phyloP scores from a whole-genome alignment of 2,797 vertebrate genomes.

The Enteromius unitaeniatus region DNA sequence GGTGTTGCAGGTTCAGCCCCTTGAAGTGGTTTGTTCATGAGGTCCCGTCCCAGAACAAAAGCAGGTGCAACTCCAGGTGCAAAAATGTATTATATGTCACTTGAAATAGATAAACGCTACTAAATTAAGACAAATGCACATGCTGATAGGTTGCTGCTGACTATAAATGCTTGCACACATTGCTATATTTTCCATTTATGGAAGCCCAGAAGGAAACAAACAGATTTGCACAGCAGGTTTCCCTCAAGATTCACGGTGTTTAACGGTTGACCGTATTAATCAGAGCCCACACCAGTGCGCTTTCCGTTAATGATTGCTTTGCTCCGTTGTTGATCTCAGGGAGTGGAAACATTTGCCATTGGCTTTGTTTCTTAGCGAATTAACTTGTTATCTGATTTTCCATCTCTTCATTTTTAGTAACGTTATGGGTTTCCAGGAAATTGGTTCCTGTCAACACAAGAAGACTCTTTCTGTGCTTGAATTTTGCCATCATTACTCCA shows the following conservation, averaged over 20 bases:
- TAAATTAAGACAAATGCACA: background rate
- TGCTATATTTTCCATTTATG: background rate
- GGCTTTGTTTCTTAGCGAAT: slow-evolving; percentile 22
- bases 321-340: slow-evolving; percentile 49
- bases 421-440: background rate
- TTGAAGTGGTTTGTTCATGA: background rate
- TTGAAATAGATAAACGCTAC: background rate
- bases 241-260: slow-evolving; percentile 37
- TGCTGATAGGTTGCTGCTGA: background rate
- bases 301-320: slow-evolving; percentile 53
- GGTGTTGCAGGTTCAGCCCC: background rate
- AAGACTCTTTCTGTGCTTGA: background rate
- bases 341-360: slow-evolving; percentile 52
- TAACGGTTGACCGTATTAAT: slow-evolving; percentile 41
- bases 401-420: slow-evolving; percentile 31
- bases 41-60: background rate
- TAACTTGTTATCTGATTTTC: slow-evolving; percentile 40
- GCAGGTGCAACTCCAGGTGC: background rate
- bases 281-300: slow-evolving; percentile 47
- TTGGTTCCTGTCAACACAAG: slow-evolving; percentile 5
- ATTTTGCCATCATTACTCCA: background rate
- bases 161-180: background rate
- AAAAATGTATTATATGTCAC: background rate
- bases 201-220: slow-evolving; percentile 7
- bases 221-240: slow-evolving; percentile 37